Base-by-base conservation (phyloP, 2,888 invertebrate species). In the Dicycla oo region DNA sequence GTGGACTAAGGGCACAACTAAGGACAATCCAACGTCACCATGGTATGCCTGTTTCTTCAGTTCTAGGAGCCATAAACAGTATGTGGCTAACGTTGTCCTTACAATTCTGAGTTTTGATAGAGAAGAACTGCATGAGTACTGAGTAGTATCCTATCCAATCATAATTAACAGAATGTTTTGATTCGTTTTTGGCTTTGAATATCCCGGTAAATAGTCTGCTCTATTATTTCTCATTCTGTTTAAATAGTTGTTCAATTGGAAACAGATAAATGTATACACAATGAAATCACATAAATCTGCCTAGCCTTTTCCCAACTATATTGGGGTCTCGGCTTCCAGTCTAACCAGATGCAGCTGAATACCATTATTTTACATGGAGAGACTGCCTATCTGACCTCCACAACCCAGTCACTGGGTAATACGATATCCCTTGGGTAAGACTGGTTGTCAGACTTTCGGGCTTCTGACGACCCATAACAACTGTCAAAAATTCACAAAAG, bases 241-340 rank as follows among this genome's bases (percentile, higher is more conserved):
- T 34, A 26, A 56, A 69, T 49, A 51, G 23, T 58, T 73, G 40
- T 20, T 49, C 43, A 47, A 40, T 72, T 72, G 45, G 53, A 26
- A 18, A 47, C 26, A 53, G 18, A 40, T 73, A 72, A 57, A 51
- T 49, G 49, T 13, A 69, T 20, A 51, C 43, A 58, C 26, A 78
- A 78, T 43, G 20, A 62, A 80, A 51, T 51, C 26, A 79, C 73
- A 58, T 58, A 15, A 51, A 26, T 62, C n/a, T n/a, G n/a, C n/a
- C n/a, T n/a, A n/a, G n/a, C n/a, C n/a, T n/a, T n/a, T n/a, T n/a
- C n/a, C n/a, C n/a, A n/a, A n/a, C n/a, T n/a, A n/a, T n/a, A n/a
- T n/a, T n/a, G n/a, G n/a, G n/a, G n/a, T n/a, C n/a, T n/a, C n/a
- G n/a, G n/a, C n/a, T n/a, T n/a, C n/a, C n/a, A n/a, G n/a, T n/a